phyloP scores from a whole-genome alignment of 2,797 vertebrate species.

The Notoglanidium macrostoma region DNA sequence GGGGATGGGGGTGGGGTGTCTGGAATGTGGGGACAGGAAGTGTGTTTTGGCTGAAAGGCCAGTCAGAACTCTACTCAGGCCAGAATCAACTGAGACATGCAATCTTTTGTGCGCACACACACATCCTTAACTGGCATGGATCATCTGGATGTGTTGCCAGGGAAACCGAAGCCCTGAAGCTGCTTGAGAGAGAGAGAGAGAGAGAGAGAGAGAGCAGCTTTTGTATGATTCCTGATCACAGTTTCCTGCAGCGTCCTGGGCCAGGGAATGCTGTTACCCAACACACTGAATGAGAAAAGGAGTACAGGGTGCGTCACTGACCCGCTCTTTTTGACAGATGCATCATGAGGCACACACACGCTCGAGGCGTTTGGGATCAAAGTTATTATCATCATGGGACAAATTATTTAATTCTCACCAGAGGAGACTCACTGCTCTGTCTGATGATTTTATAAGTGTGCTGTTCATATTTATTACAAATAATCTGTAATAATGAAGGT shows the following conservation, averaged over 20 bases:
- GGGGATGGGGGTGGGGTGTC: slow-evolving; percentile 55
- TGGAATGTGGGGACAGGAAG: slow-evolving; percentile 74
- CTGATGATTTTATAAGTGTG: neutral
- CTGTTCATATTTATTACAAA: slow-evolving; percentile 4
- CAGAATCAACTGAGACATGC: slow-evolving; percentile 50
- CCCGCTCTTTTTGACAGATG: neutral
- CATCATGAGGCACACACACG: slow-evolving; percentile 28
- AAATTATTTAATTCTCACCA: slow-evolving; percentile 43
- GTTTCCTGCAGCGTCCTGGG: slow-evolving; percentile 69
- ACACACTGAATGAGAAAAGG: slow-evolving; percentile 32
- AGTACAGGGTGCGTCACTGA: neutral
- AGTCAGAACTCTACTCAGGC: slow-evolving; percentile 58
- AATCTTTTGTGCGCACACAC: slow-evolving; percentile 41
- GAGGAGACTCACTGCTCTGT: slow-evolving; percentile 12
- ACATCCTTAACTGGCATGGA: slow-evolving; percentile 55
- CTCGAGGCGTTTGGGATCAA: slow-evolving; percentile 15
- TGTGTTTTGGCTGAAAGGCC: slow-evolving; percentile 67
- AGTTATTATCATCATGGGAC: slow-evolving; percentile 28
- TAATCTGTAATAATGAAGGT: neutral
- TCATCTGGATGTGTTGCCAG: slow-evolving; percentile 70
- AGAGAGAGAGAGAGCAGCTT: slow-evolving; percentile 57
- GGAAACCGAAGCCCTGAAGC: slow-evolving; percentile 69
- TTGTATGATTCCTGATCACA: slow-evolving; percentile 68
- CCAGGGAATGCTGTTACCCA: slow-evolving; percentile 71
- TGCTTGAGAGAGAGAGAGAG: slow-evolving; percentile 45